Conservation (phyloP, 2,888 invertebrate genomes). For the Priocnemis perturbator region DNA sequence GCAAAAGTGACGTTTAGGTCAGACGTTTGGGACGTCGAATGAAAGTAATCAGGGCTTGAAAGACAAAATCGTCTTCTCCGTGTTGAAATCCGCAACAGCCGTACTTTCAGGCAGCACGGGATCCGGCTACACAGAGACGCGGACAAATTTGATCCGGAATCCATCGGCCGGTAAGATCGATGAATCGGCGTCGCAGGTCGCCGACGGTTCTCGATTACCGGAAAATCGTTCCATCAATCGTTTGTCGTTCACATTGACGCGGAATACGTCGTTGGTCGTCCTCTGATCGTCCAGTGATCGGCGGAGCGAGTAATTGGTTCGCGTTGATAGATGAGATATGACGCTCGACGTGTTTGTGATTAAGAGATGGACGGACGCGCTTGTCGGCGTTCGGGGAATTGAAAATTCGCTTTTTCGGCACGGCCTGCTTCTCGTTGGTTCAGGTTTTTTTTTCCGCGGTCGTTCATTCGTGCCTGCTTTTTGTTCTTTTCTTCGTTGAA, state of each 20-base stretch:
- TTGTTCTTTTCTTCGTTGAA: too few relatives aligned
- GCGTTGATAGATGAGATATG: constrained; percentile 47
- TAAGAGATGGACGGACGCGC: constrained; percentile 37
- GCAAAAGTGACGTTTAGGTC: too few relatives aligned
- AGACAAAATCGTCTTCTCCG: too few relatives aligned
- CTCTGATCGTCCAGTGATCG: constrained; percentile 45
- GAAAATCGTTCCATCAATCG: constrained; percentile 25
- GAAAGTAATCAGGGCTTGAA: too few relatives aligned
- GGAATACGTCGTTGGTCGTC: constrained; percentile 24
- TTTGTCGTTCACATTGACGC: constrained; percentile 3
- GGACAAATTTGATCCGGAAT: too few relatives aligned
- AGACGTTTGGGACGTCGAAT: too few relatives aligned
- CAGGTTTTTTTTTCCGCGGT: constrained; percentile 17
- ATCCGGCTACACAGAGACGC: too few relatives aligned
- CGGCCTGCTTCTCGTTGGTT: background rate
- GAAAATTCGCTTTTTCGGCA: constrained; percentile 20
- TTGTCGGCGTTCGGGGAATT: constrained; percentile 24
- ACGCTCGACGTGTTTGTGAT: constrained; percentile 43
- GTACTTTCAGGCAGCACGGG: too few relatives aligned
- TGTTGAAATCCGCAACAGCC: too few relatives aligned
- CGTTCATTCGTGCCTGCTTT: background rate
- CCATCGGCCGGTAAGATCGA: too few relatives aligned
- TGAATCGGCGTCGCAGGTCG: background rate
- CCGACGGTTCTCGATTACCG: constrained; percentile 13
- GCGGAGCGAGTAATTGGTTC: constrained; percentile 47